Percentiles rank a stretch among this genome's conserved stretches.
phyloP scores from a whole-genome alignment of 1,140 invertebrate species.

The Ostrea edulis region DNA sequence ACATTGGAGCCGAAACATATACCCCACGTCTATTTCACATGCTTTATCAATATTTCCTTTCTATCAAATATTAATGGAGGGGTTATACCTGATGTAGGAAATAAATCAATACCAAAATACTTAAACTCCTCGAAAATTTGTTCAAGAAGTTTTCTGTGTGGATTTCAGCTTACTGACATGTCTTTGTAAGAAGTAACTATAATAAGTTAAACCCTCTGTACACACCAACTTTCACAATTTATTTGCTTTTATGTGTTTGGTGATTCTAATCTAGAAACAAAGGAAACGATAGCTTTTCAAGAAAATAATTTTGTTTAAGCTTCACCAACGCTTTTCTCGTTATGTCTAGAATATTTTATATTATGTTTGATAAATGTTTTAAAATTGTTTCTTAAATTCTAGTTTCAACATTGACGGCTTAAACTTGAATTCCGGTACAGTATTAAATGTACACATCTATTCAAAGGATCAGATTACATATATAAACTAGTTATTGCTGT shows the following conservation, averaged over 20 bases:
- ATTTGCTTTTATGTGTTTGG: slow-evolving; percentile 4
- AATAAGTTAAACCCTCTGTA: slow-evolving; percentile 1
- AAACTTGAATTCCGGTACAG: not conserved
- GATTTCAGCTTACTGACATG: not conserved
- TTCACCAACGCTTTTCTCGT: not conserved
- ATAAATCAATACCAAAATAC: slow-evolving; percentile 21
- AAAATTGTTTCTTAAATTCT: not conserved
- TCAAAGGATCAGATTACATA: not conserved
- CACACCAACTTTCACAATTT: not conserved
- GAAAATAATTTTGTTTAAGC: not conserved
- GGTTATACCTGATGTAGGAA: not conserved
- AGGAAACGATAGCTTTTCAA: not conserved
- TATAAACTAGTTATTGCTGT: not conserved
- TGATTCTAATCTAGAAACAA: slow-evolving; percentile 5
- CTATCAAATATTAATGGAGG: slow-evolving; percentile 1
- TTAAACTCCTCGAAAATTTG: slow-evolving; percentile 27
- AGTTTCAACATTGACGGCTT: not conserved
- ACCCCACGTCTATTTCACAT: not conserved
- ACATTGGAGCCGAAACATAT: not conserved
- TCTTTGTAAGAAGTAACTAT: slow-evolving; percentile 12
- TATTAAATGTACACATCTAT: not conserved
- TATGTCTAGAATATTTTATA: not conserved
- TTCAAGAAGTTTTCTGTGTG: not conserved
- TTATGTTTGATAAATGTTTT: not conserved
- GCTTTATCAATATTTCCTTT: slow-evolving; percentile 8